These are phyloP conservation scores for Mayetiola destructor DNA, from an alignment of 2,888 invertebrate species.

Conservation along the genomic window DNA sequence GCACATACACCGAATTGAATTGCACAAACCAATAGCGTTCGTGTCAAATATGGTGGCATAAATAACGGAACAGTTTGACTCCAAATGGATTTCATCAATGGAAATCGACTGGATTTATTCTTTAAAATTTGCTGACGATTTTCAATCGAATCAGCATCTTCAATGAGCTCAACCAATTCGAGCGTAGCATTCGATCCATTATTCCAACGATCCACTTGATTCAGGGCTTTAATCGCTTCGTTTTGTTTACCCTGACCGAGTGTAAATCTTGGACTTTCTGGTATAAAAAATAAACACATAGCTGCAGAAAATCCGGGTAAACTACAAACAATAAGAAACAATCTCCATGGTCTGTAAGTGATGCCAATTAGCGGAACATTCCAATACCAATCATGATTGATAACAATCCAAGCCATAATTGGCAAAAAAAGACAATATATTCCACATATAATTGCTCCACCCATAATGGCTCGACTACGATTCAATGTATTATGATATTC, in stretches of 20 bases:
- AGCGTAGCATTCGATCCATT: constrained; percentile 23
- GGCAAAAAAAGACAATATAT: constrained; percentile 29
- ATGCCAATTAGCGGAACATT: constrained; percentile 24
- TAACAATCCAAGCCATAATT: constrained; percentile 28
- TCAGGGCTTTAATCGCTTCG: constrained; percentile 24
- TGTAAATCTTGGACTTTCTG: constrained; percentile 31
- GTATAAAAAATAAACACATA: constrained; percentile 25
- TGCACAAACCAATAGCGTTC: constrained; percentile 26
- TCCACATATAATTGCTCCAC: constrained; percentile 29
- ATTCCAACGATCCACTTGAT: constrained; percentile 24
- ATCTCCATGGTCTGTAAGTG: constrained; percentile 29
- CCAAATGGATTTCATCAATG: constrained; percentile 27
- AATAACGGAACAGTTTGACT: constrained; percentile 30
- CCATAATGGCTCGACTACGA: constrained; percentile 35
- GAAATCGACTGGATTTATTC: constrained; percentile 16
- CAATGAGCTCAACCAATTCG: background rate
- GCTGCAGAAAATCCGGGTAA: constrained; percentile 28
- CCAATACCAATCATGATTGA: constrained; percentile 28
- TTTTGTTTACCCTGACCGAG: constrained; percentile 25
- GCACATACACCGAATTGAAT: constrained; percentile 29
- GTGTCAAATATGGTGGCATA: constrained; percentile 24
- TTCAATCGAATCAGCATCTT: constrained; percentile 9
- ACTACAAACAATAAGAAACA: constrained; percentile 29
- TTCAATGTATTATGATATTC: constrained; percentile 38
- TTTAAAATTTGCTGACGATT: background rate